phyloP scores from a whole-genome alignment of 2,113 vertebrate genomes.

The Pithys albifrons region DNA sequence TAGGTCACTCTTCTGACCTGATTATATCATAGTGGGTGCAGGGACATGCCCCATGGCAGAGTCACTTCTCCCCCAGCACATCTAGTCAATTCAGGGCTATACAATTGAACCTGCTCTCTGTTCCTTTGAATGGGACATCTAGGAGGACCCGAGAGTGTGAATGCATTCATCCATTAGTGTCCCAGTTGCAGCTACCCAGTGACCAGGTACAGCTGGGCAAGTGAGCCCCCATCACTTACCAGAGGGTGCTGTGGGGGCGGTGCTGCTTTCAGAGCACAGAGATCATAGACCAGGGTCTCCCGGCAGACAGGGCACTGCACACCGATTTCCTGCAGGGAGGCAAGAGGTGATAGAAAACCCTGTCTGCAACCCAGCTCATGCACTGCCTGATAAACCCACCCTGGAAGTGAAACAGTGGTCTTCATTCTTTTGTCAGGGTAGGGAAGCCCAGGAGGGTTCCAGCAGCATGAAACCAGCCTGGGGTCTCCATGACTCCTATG shows the following conservation, averaged over 20 bases:
- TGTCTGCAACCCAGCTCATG: fast-evolving
- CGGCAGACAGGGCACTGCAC: conserved; percentile 81
- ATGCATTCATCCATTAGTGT: background rate
- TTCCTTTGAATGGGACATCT: background rate
- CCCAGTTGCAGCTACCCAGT: background rate
- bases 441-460: background rate
- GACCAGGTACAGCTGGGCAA: background rate
- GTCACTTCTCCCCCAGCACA: background rate
- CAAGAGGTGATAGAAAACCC: background rate
- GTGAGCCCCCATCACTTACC: conserved; percentile 63
- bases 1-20: background rate
- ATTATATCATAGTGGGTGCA: background rate
- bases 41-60: background rate
- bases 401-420: background rate
- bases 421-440: background rate
- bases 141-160: background rate
- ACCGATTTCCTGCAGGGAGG: conserved; percentile 50
- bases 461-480: background rate
- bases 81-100: background rate
- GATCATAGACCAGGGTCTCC: conserved; percentile 75
- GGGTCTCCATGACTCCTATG: fast-evolving
- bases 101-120: background rate
- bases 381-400: background rate
- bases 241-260: conserved; percentile 71
- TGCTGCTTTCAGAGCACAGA: conserved; percentile 71